Percentiles rank a stretch among this genome's conserved stretches.
These are phyloP conservation scores for Melanostoma scalare DNA, from an alignment of 2,888 invertebrate genomes.

Conservation along the genomic window DNA sequence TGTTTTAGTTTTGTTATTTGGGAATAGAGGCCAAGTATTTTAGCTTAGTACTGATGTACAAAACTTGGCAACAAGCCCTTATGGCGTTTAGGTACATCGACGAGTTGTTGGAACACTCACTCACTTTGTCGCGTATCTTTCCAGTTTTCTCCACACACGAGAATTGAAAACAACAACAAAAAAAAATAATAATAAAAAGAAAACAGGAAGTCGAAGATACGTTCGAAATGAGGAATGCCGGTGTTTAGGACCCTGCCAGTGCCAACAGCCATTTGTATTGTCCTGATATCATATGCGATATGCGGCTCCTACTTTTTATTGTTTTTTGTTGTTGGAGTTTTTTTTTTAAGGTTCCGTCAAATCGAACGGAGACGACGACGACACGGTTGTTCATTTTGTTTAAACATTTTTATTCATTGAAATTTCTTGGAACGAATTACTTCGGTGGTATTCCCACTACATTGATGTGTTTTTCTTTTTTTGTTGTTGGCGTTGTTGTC, in stretches of 20 bases:
- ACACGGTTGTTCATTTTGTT: slow-evolving; percentile 32
- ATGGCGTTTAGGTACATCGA: slow-evolving; percentile 15
- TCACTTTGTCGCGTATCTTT: slow-evolving; percentile 34
- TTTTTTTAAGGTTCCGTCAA: not conserved
- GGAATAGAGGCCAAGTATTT: slow-evolving; percentile 68
- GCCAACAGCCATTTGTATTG: slow-evolving; percentile 66
- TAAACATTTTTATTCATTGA: slow-evolving; percentile 67
- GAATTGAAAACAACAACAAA: not conserved
- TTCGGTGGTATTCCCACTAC: slow-evolving; percentile 1
- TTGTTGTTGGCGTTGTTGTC: not conserved
- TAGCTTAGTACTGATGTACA: slow-evolving; percentile 50
- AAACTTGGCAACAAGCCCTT: slow-evolving; percentile 67
- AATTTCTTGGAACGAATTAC: slow-evolving; percentile 65
- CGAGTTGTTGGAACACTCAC: slow-evolving; percentile 23
- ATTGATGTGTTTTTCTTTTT: slow-evolving; percentile 26
- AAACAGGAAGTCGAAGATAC: slow-evolving; percentile 67
- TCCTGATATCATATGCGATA: slow-evolving; percentile 18
- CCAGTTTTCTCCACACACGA: slow-evolving; percentile 28
- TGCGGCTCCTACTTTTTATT: slow-evolving; percentile 40
- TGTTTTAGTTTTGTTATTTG: slow-evolving; percentile 42
- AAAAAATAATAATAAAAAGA: slow-evolving; percentile 17
- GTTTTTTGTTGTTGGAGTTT: not conserved
- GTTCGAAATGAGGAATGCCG: slow-evolving; percentile 62
- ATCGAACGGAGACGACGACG: too few relatives aligned
- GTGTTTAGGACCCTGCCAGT: slow-evolving; percentile 63